Conservation (phyloP, 2,113 vertebrate species). For the Malurus cyaneus region DNA sequence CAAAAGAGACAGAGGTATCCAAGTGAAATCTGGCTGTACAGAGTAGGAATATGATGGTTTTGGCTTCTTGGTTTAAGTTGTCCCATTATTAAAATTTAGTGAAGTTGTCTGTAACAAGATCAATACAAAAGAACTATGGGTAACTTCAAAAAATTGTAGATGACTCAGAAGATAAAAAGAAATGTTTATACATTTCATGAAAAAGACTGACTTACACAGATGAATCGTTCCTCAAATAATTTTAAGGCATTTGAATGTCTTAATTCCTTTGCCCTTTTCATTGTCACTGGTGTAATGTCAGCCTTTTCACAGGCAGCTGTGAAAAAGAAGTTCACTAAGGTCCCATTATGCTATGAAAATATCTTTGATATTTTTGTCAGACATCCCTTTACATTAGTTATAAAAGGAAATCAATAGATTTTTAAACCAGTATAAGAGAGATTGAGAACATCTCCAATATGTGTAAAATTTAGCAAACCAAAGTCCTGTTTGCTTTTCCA, state of each 20-base stretch:
- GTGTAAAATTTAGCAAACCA: not conserved
- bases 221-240: not conserved
- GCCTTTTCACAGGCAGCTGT: not conserved
- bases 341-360: not conserved
- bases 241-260: not conserved
- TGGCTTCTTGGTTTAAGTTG: not conserved
- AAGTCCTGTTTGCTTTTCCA: not conserved
- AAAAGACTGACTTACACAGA: not conserved
- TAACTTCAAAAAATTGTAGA: not conserved
- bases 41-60: not conserved
- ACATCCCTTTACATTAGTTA: not conserved
- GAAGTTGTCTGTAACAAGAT: not conserved
- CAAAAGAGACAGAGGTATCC: not conserved
- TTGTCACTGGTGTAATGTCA: not conserved
- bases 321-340: not conserved
- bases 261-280: not conserved
- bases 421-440: not conserved
- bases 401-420: not conserved
- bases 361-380: not conserved
- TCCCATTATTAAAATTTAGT: not conserved
- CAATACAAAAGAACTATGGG: not conserved
- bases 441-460: not conserved
- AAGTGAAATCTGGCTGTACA: not conserved
- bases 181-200: not conserved
- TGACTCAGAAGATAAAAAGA: not conserved